These are phyloP conservation scores for Achlya flavicornis DNA, from an alignment of 2,888 invertebrate genomes.

Conservation along the genomic window DNA sequence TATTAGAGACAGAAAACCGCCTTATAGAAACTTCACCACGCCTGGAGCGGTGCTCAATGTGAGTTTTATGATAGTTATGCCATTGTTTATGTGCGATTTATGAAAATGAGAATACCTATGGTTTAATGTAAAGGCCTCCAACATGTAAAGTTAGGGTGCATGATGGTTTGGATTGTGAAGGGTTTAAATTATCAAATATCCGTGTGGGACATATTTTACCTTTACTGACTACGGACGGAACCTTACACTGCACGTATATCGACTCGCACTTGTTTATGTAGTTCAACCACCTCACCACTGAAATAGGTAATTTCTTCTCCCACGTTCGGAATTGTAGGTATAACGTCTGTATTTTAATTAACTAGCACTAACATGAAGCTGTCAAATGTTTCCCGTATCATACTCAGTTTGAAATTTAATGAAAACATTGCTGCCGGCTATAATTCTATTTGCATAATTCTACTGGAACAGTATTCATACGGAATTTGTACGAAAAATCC, in stretches of 20 bases:
- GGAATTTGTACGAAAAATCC: neutral
- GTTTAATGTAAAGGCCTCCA: constrained; percentile 13
- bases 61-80: constrained; percentile 68
- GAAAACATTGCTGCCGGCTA: neutral
- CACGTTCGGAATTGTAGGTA: too few species aligned
- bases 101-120: too few species aligned
- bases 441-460: neutral
- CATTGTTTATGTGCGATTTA: too few species aligned
- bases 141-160: too few species aligned
- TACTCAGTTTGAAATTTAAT: neutral
- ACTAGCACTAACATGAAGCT: constrained; percentile 19
- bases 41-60: constrained; percentile 91
- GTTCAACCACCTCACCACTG: too few species aligned
- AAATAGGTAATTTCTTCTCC: too few species aligned
- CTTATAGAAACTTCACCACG: constrained; percentile 86
- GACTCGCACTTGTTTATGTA: too few species aligned
- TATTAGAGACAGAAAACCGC: constrained; percentile 90
- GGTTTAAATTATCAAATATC: too few species aligned
- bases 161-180: too few species aligned
- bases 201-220: too few species aligned
- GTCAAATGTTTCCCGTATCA: constrained; percentile 17
- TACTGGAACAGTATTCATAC: neutral
- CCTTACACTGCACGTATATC: too few species aligned
- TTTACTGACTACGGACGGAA: too few species aligned
- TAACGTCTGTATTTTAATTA: constrained; percentile 18